Evolutionary conservation across 2,888 invertebrate genomes (phyloP).

Genomic region (Hydroisotoma schaefferi): DNA sequence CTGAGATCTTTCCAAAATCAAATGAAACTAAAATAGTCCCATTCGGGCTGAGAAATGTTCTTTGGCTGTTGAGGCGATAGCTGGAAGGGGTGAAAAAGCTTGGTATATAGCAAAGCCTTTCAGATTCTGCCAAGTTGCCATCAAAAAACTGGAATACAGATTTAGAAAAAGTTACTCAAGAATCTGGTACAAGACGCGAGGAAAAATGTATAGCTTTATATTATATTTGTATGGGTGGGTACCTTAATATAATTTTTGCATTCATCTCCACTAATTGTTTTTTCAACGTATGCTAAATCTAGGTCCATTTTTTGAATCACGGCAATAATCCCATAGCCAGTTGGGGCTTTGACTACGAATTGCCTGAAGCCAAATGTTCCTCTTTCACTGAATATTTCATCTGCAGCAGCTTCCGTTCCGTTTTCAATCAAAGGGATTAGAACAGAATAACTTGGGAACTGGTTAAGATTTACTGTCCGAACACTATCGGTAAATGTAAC

Average conservation of each 20-base stretch:
- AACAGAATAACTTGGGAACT: conserved; percentile 22
- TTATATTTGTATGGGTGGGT: too few species aligned
- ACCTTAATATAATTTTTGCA: not conserved
- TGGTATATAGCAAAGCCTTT: not conserved
- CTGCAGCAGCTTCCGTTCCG: conserved; percentile 9
- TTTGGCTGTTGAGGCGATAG: conserved; percentile 20
- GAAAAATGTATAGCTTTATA: too few species aligned
- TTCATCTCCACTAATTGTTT: not conserved
- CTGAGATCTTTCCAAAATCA: conserved; percentile 10
- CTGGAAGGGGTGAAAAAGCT: not conserved
- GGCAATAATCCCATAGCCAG: conserved; percentile 18
- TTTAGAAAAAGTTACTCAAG: not conserved
- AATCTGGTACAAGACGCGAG: too few species aligned
- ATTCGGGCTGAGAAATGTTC: conserved; percentile 22
- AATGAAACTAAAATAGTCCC: conserved; percentile 24
- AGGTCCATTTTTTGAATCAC: conserved; percentile 22
- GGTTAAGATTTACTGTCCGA: too few species aligned
- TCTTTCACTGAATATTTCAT: conserved; percentile 22
- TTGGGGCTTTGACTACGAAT: conserved; percentile 23
- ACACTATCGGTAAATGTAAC: too few species aligned
- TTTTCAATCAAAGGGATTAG: conserved; percentile 18
- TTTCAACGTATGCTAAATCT: not conserved
- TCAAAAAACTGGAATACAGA: not conserved
- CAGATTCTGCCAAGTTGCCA: not conserved
- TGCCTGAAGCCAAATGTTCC: conserved; percentile 7